phyloP scores from a whole-genome alignment of 1,140 invertebrate species.

The Antheraea mylitta region DNA sequence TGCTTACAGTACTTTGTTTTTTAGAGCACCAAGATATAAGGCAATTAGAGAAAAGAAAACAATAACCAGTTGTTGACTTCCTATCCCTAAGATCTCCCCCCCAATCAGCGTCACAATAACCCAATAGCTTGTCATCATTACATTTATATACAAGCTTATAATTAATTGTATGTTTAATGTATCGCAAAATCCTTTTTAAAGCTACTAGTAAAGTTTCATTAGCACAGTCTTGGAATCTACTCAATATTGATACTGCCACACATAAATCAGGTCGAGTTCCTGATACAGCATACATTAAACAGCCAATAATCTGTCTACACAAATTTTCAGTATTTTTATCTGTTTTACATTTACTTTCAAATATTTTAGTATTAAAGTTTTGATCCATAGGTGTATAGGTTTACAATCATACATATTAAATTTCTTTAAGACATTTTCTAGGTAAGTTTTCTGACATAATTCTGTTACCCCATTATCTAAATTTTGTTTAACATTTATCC shows the following conservation, averaged over 20 bases:
- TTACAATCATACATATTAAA: slow-evolving; percentile 58
- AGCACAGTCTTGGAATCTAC: slow-evolving; percentile 37
- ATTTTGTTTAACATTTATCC: slow-evolving; percentile 50
- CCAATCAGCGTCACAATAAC: slow-evolving; percentile 53
- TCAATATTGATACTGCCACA: slow-evolving; percentile 29
- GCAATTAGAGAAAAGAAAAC: slow-evolving; percentile 43
- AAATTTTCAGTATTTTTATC: slow-evolving; percentile 28
- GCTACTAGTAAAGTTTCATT: slow-evolving; percentile 26
- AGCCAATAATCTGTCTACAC: slow-evolving; percentile 37
- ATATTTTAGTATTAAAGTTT: slow-evolving; percentile 34
- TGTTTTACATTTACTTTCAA: slow-evolving; percentile 11
- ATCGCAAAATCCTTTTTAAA: slow-evolving; percentile 37
- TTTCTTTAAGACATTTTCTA: slow-evolving; percentile 48
- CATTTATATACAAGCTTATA: slow-evolving; percentile 34
- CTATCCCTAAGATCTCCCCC: slow-evolving; percentile 37
- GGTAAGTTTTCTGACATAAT: slow-evolving; percentile 49
- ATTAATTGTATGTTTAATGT: slow-evolving; percentile 35
- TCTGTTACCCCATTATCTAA: slow-evolving; percentile 29
- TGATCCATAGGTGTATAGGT: slow-evolving; percentile 48
- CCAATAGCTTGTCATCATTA: slow-evolving; percentile 19
- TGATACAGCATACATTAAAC: slow-evolving; percentile 38
- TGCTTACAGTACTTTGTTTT: slow-evolving; percentile 55
- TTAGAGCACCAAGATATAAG: slow-evolving; percentile 53
- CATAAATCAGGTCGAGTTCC: slow-evolving; percentile 43
- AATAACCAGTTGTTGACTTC: slow-evolving; percentile 41